Conservation (phyloP, 2,797 vertebrate species). For the Carapus acus region DNA sequence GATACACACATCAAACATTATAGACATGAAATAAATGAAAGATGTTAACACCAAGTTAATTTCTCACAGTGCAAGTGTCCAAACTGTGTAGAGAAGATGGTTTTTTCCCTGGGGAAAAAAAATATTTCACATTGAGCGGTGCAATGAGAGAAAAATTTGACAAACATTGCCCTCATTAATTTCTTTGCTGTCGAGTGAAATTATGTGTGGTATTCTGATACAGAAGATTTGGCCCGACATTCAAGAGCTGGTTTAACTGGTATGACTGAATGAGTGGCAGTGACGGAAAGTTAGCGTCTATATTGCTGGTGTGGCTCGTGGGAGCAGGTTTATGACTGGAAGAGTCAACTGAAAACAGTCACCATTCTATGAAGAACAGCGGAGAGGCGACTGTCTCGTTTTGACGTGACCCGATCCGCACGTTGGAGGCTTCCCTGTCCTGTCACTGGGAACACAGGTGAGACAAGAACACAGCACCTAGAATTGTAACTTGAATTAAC, state of each 20-base stretch:
- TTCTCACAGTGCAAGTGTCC: too few relatives aligned
- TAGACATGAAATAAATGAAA: too few relatives aligned
- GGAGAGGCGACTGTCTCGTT: background rate
- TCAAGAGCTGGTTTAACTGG: conserved; percentile 58
- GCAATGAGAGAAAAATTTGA: too few relatives aligned
- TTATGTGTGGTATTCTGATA: conserved; percentile 1
- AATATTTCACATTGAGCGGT: too few relatives aligned
- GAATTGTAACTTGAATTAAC: background rate
- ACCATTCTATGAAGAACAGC: background rate
- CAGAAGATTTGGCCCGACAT: conserved; percentile 4
- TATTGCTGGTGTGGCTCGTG: conserved; percentile 33
- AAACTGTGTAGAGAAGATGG: too few relatives aligned
- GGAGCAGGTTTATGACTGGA: conserved; percentile 27
- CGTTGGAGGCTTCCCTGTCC: background rate
- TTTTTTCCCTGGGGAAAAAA: too few relatives aligned
- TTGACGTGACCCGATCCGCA: too few relatives aligned
- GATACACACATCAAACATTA: too few relatives aligned
- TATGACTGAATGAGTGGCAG: conserved; percentile 37
- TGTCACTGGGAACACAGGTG: conserved; percentile 51
- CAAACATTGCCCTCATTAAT: too few relatives aligned
- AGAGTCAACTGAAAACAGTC: background rate
- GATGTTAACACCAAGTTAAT: too few relatives aligned
- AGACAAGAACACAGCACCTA: conserved; percentile 24
- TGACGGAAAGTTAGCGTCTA: too few relatives aligned
- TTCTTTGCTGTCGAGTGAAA: too few relatives aligned